Conservation (phyloP, 2,113 vertebrate genomes). For the Halichoeres trimaculatus region DNA sequence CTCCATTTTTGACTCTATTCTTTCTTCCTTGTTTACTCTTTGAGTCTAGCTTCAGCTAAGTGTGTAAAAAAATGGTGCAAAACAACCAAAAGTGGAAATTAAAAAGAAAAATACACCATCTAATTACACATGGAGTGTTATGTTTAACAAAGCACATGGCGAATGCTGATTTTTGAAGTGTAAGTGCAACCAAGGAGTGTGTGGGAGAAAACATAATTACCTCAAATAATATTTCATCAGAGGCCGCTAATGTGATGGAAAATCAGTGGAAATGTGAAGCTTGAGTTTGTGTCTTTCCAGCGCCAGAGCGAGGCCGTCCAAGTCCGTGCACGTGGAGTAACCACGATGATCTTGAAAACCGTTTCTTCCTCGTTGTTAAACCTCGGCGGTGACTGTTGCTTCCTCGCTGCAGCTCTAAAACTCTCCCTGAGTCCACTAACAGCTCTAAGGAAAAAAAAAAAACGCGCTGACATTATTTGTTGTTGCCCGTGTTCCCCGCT, state of each 20-base stretch:
- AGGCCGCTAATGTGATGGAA: neutral
- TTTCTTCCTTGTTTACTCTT: neutral
- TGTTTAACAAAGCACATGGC: too few relatives aligned
- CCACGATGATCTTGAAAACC: too few relatives aligned
- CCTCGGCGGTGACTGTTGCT: neutral
- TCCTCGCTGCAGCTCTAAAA: slow-evolving; percentile 52
- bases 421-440: slow-evolving; percentile 55
- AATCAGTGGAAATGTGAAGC: slow-evolving; percentile 3
- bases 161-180: slow-evolving; percentile 28
- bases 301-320: too few relatives aligned
- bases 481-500: slow-evolving; percentile 42
- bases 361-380: neutral
- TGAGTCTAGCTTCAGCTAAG: neutral
- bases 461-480: slow-evolving; percentile 46
- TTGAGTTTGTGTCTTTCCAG: neutral
- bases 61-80: neutral
- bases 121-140: neutral
- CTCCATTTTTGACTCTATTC: too few relatives aligned
- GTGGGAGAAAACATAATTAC: slow-evolving; percentile 16
- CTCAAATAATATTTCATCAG: slow-evolving; percentile 34
- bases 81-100: neutral
- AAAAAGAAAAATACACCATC: neutral
- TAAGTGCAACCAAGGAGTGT: neutral
- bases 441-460: slow-evolving; percentile 25
- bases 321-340: too few relatives aligned